Base-by-base conservation (phyloP, 1,140 invertebrate genomes). In the Samia ricini region DNA sequence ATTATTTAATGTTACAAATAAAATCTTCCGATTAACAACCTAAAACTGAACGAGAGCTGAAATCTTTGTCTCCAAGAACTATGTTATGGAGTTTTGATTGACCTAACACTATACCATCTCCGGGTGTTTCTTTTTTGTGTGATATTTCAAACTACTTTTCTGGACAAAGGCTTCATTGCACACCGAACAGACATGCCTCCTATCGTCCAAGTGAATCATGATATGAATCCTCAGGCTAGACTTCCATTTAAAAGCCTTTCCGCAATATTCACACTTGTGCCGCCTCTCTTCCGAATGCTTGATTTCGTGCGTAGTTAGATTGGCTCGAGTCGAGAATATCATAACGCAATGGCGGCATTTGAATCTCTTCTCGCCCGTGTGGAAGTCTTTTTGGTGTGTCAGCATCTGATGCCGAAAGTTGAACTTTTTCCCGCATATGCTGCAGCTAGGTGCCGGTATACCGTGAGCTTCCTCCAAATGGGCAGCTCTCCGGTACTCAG, bases 121-220 rank as follows among this genome's bases (percentile, higher is more conserved):
- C 12, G 57, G 57, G 18, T 59, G 57, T n/a, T 24, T 23, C 21
- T 50, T 59, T 3, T 22, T 59, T 2, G 50, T 59, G 20, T 59
- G 57, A 42, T 59, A 59, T 22, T 59, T 59, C 33, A 59, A 42
- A 24, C 57, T 59, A 7, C 42, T 59, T 19, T 59, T 42, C 12
- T 59, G 57, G 2, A 59, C 57, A 22, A 59, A 59, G 2, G 12
- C 15, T n/a, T 59, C 57, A 2, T 59, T 8, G 20, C 57, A 59
- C 19, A 42, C 57, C 0, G 63, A 60, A 12, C 57, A 59, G 4
- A 50, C 26, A 24, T 59, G 42, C 12, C 57, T 26, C 50, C 91
- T 83, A 65, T 93, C 91, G 0, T 91, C 88, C 0, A 91, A 91
- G 63, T 94, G 93, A 36, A 80, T 76, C 23, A 74, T 73, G 72